Percentiles rank a stretch among this genome's conserved stretches.
Evolutionary conservation across 2,113 vertebrate genomes (phyloP).

Genomic region (Muntiacus muntjak): DNA sequence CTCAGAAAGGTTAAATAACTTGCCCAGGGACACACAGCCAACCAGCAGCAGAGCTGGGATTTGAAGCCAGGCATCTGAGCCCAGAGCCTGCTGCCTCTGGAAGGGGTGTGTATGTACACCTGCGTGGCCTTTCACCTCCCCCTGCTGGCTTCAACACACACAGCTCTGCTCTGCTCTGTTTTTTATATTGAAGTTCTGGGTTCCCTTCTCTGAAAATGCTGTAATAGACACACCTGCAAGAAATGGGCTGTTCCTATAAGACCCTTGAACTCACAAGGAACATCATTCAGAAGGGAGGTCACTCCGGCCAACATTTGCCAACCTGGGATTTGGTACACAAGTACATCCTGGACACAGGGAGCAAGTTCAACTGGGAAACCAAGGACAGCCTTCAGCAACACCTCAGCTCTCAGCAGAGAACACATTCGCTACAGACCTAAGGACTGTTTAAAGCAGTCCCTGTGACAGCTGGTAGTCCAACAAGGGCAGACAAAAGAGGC

Average conservation of each 20-base stretch:
- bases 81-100: background rate
- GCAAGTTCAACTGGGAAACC: background rate
- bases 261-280: background rate
- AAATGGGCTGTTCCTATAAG: background rate
- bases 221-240: background rate
- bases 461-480: background rate
- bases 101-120: background rate
- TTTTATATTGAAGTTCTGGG: background rate
- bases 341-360: background rate
- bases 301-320: background rate
- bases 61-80: background rate
- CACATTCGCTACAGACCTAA: background rate
- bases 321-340: background rate
- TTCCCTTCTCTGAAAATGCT: slow-evolving; percentile 34
- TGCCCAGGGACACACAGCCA: background rate
- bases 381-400: background rate
- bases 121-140: background rate
- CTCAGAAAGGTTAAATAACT: slow-evolving; percentile 26
- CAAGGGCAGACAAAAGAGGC: background rate
- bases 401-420: background rate
- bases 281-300: background rate
- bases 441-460: background rate
- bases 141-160: background rate
- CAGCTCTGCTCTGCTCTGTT: background rate
- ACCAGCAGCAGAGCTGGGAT: background rate